Conservation (phyloP, 2,797 vertebrate species). For the Lithobates sylvaticus region DNA sequence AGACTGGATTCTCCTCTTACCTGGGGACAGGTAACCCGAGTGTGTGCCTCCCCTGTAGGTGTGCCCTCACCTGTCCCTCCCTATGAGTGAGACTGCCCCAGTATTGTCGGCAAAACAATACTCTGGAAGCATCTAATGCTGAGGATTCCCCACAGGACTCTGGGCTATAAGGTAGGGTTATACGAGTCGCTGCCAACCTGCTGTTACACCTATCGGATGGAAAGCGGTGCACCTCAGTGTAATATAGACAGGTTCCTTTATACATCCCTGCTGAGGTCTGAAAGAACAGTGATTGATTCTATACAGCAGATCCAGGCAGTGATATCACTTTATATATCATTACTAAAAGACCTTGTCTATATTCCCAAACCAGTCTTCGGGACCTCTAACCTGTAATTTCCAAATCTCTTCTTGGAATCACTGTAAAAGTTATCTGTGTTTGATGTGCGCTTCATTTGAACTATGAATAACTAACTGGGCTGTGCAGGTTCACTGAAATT, state of each 20-base stretch:
- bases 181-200: neutral
- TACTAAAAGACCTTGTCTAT: neutral
- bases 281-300: neutral
- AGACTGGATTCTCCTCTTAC: slow-evolving; percentile 38
- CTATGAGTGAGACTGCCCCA: neutral
- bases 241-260: neutral
- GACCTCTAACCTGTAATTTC: no score
- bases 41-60: slow-evolving; percentile 27
- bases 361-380: no score
- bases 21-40: slow-evolving; percentile 63
- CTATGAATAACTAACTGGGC: no score
- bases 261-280: neutral
- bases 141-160: neutral
- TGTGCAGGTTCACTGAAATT: no score
- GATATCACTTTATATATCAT: neutral
- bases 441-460: no score
- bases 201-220: neutral
- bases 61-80: slow-evolving; percentile 16
- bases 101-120: slow-evolving; percentile 34
- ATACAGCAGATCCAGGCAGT: neutral
- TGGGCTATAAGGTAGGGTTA: neutral
- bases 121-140: slow-evolving; percentile 7
- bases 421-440: no score
- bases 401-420: no score
- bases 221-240: no score